Conservation (phyloP, 2,888 invertebrate genomes). For the Bellardia pandia region DNA sequence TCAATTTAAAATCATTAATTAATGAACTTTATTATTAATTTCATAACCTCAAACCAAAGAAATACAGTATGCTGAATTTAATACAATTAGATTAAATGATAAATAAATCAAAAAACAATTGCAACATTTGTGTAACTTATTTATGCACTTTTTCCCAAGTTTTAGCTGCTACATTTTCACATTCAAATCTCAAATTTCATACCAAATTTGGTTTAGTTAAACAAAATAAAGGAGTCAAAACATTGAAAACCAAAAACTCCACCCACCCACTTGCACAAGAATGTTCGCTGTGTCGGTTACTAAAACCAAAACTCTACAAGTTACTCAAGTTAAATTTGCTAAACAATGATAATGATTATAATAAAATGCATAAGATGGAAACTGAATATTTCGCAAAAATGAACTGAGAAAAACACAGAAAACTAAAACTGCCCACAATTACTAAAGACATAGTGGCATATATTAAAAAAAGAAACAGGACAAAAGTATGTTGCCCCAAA, state of each 20-base stretch:
- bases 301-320: not conserved
- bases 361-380: slow-evolving; percentile 60
- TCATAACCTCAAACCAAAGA: not conserved
- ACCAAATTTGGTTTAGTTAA: slow-evolving; percentile 25
- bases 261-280: slow-evolving; percentile 69
- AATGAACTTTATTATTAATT: slow-evolving; percentile 28
- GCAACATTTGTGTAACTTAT: slow-evolving; percentile 58
- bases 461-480: slow-evolving; percentile 24
- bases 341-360: slow-evolving; percentile 61
- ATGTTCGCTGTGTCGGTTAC: slow-evolving; percentile 18
- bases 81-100: slow-evolving; percentile 68
- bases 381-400: slow-evolving; percentile 52
- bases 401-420: slow-evolving; percentile 1
- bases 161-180: not conserved
- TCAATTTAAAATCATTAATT: slow-evolving; percentile 3
- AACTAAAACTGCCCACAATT: slow-evolving; percentile 59
- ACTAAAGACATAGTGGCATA: slow-evolving; percentile 48
- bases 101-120: slow-evolving; percentile 65
- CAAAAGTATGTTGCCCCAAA: slow-evolving; percentile 15
- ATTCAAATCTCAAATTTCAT: slow-evolving; percentile 46
- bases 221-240: slow-evolving; percentile 53
- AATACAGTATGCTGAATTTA: not conserved
- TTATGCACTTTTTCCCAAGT: slow-evolving; percentile 18
- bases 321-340: slow-evolving; percentile 10
- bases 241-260: slow-evolving; percentile 59